Evolutionary conservation across 2,888 invertebrate genomes (phyloP).

Genomic region (Alcis repandata): DNA sequence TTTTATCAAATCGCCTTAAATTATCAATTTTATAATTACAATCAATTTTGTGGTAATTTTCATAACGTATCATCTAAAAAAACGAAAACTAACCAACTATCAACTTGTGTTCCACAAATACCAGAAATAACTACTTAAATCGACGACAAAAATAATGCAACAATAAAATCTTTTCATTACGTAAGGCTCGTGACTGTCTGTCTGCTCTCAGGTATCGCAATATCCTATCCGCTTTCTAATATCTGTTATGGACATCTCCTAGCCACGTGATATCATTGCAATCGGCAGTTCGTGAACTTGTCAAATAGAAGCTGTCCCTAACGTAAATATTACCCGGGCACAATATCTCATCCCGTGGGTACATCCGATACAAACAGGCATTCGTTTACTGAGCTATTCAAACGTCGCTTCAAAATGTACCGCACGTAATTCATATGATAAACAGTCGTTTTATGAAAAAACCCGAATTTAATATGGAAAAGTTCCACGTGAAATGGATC

Average conservation of each 20-base stretch:
- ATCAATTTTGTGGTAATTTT: too few relatives aligned
- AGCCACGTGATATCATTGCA: conserved; percentile 19
- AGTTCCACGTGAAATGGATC: conserved; percentile 7
- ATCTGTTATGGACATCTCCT: conserved; percentile 21
- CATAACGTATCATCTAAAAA: too few relatives aligned
- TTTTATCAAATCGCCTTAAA: too few relatives aligned
- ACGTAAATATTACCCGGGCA: conserved; percentile 26
- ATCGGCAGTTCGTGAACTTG: conserved; percentile 30
- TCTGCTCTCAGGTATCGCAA: not conserved
- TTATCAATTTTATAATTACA: too few relatives aligned
- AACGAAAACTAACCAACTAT: too few relatives aligned
- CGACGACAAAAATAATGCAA: not conserved
- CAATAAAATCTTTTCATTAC: not conserved
- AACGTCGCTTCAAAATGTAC: conserved; percentile 38
- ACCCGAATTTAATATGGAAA: conserved; percentile 23
- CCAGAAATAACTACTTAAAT: too few relatives aligned
- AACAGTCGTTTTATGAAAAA: conserved; percentile 35
- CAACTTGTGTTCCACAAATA: too few relatives aligned
- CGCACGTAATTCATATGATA: conserved; percentile 48
- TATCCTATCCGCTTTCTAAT: not conserved
- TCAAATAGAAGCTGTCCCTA: conserved; percentile 20
- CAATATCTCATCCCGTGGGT: conserved; percentile 25
- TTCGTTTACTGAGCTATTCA: conserved; percentile 40
- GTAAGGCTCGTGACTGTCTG: not conserved
- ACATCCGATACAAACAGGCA: conserved; percentile 34